Conservation (phyloP, 2,888 invertebrate species). For the Xylota segnis region DNA sequence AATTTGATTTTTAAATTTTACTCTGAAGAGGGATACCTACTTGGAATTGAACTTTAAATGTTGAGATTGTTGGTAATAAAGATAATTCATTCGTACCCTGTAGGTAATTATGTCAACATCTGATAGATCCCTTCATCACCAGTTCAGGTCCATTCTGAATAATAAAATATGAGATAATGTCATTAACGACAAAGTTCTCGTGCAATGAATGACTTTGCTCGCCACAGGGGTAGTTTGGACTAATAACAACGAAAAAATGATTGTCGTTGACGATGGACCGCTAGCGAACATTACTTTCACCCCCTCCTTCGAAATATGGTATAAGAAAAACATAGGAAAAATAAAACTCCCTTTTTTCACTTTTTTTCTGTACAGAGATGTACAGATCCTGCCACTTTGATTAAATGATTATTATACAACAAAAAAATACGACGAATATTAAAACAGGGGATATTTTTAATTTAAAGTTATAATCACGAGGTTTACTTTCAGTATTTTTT, state of each 20-base stretch:
- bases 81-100: slow-evolving; percentile 48
- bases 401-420: slow-evolving; percentile 6
- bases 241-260: background rate
- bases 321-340: background rate
- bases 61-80: slow-evolving; percentile 50
- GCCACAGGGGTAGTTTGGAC: slow-evolving; percentile 37
- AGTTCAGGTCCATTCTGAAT: slow-evolving; percentile 18
- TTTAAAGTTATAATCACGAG: background rate
- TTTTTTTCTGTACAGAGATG: background rate
- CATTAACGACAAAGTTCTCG: slow-evolving; percentile 43
- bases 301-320: slow-evolving; percentile 20
- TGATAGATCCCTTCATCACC: slow-evolving; percentile 28
- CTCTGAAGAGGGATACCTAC: background rate
- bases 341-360: background rate
- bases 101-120: slow-evolving; percentile 41
- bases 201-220: slow-evolving; percentile 46
- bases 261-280: slow-evolving; percentile 6
- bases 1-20: slow-evolving; percentile 44
- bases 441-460: background rate
- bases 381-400: background rate
- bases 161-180: slow-evolving; percentile 49
- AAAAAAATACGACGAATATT: background rate
- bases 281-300: slow-evolving; percentile 16
- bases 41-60: slow-evolving; percentile 30
- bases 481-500: background rate